Conservation (phyloP, 1,140 invertebrate genomes). For the Anastrepha obliqua region DNA sequence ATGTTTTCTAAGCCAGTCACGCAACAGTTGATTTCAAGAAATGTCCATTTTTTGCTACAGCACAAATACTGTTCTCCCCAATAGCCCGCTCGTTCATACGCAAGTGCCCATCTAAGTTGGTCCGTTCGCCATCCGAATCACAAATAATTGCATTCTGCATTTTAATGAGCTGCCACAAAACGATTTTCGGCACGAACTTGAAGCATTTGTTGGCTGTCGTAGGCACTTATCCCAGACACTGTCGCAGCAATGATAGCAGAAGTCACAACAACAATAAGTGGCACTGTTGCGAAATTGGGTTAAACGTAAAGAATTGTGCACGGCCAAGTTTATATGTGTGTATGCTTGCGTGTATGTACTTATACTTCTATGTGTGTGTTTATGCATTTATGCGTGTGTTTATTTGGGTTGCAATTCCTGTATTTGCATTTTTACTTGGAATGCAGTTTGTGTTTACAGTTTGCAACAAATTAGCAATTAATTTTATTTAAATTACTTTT, state of each 20-base stretch:
- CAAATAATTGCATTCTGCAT: slow-evolving; percentile 53
- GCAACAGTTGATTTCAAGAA: slow-evolving; percentile 51
- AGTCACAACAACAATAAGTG: not conserved
- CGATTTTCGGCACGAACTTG: slow-evolving; percentile 50
- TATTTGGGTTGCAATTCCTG: slow-evolving; percentile 20
- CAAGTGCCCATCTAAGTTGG: not conserved
- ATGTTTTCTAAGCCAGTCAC: slow-evolving; percentile 41
- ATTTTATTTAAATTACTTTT: slow-evolving; percentile 47
- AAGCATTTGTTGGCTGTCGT: slow-evolving; percentile 50
- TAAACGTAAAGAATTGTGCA: slow-evolving; percentile 36
- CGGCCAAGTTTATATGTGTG: not conserved
- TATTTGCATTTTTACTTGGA: slow-evolving; percentile 42
- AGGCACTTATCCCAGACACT: slow-evolving; percentile 13
- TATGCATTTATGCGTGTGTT: not conserved
- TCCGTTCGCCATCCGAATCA: slow-evolving; percentile 1
- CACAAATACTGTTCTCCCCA: not conserved
- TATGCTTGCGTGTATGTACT: not conserved
- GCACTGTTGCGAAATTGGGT: not conserved
- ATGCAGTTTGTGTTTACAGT: slow-evolving; percentile 52
- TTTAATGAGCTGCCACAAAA: slow-evolving; percentile 53
- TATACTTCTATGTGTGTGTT: not conserved
- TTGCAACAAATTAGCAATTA: slow-evolving; percentile 47
- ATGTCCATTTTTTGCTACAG: slow-evolving; percentile 2
- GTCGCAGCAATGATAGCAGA: not conserved
- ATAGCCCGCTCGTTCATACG: not conserved